Conservation (phyloP, 2,888 invertebrate genomes). For the Agrotis exclamationis region DNA sequence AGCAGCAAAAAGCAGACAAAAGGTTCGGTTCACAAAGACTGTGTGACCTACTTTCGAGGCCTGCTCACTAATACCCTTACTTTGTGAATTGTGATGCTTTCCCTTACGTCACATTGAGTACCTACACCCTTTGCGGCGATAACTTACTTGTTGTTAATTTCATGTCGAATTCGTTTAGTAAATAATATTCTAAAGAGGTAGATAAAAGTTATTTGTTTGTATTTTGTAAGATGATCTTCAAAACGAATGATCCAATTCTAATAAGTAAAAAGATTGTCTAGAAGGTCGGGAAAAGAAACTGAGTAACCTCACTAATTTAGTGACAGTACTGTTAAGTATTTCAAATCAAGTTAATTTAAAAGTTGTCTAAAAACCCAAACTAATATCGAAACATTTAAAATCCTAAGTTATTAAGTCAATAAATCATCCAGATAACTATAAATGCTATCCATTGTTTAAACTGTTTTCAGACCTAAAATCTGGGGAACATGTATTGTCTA, state of each 20-base stretch:
- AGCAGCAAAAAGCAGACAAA: constrained; percentile 84
- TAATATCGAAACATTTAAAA: no score
- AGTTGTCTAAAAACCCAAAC: no score
- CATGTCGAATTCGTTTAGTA: constrained; percentile 44
- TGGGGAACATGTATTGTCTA: constrained; percentile 80
- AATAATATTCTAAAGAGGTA: neutral
- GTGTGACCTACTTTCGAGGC: constrained; percentile 81
- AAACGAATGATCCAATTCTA: no score
- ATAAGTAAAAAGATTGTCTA: no score
- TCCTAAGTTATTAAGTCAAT: constrained; percentile 39
- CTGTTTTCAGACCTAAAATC: constrained; percentile 75
- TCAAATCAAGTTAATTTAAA: no score
- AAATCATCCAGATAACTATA: constrained; percentile 72
- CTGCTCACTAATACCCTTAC: constrained; percentile 82
- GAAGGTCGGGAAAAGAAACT: no score
- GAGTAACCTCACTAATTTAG: neutral
- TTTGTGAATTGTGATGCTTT: constrained; percentile 79
- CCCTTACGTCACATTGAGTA: constrained; percentile 67
- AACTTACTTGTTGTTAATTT: constrained; percentile 70
- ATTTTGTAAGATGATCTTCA: no score
- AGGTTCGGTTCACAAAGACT: constrained; percentile 79
- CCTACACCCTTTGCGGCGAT: constrained; percentile 62
- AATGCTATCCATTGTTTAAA: constrained; percentile 73
- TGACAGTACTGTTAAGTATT: neutral
- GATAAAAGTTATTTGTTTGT: no score